Evolutionary conservation across 2,113 vertebrate genomes (phyloP).

Genomic region (Malurus cyaneus): DNA sequence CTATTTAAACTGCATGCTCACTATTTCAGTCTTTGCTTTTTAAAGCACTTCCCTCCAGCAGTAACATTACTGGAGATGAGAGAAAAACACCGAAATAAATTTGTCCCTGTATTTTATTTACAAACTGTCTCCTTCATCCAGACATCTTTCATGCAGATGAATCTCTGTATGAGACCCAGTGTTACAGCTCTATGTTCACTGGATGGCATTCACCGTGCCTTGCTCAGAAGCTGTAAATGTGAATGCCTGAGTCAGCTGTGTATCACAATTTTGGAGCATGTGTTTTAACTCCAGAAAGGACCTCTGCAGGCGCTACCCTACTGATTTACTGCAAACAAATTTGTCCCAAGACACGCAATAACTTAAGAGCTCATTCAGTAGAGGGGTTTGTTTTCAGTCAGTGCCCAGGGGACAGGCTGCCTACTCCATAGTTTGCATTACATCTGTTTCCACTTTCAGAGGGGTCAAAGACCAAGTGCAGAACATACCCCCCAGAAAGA

Average conservation of each 20-base stretch:
- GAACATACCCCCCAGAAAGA: background rate
- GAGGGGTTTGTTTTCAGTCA: background rate
- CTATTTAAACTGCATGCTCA: background rate
- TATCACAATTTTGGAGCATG: background rate
- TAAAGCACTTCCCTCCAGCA: background rate
- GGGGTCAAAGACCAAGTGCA: constrained; percentile 2
- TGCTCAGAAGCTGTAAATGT: background rate
- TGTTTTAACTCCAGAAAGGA: background rate
- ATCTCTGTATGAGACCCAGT: background rate
- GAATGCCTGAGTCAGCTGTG: background rate
- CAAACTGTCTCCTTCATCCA: background rate
- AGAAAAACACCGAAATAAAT: background rate
- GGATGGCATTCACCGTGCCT: background rate
- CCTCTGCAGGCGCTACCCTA: background rate
- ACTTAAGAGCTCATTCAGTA: background rate
- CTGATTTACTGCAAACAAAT: background rate
- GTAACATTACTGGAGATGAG: background rate
- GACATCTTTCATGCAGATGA: background rate
- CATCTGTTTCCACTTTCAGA: constrained; percentile 20
- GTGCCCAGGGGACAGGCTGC: background rate
- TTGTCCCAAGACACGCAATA: background rate
- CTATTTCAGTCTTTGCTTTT: background rate
- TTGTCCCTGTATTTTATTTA: background rate
- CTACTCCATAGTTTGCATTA: background rate
- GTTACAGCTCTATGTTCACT: background rate